Evolutionary conservation across 2,797 vertebrate genomes (phyloP).

Genomic region (Synanceia verrucosa): DNA sequence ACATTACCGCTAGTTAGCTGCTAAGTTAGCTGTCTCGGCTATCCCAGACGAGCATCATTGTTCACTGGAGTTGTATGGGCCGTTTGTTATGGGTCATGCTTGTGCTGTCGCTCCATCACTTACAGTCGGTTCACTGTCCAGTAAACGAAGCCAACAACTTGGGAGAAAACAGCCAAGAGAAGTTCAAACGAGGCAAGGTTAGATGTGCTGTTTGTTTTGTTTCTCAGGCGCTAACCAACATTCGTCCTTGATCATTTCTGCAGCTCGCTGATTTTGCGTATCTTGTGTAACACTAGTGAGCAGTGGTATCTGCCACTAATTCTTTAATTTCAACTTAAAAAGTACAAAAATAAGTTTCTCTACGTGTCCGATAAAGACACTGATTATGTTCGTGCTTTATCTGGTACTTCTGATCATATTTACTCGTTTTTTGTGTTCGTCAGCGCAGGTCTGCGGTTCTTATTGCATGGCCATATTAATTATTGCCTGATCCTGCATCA

Average conservation of each 20-base stretch:
- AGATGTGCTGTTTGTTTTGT: neutral
- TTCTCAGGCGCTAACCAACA: neutral
- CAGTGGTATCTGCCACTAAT: constrained; percentile 20
- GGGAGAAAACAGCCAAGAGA: neutral
- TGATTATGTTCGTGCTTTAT: fast-evolving
- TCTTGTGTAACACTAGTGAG: constrained; percentile 15
- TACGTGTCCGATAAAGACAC: fast-evolving
- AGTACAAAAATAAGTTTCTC: neutral
- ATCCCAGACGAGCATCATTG: constrained; percentile 81
- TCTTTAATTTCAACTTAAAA: constrained; percentile 10
- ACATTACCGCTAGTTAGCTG: constrained; percentile 65
- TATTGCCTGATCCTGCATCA: constrained; percentile 80
- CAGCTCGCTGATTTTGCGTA: constrained; percentile 18
- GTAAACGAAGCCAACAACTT: constrained; percentile 11
- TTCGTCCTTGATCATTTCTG: constrained; percentile 34
- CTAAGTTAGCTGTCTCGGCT: constrained; percentile 74
- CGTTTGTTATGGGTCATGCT: constrained; percentile 76
- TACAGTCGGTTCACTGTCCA: constrained; percentile 25
- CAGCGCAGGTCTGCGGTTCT: constrained; percentile 28
- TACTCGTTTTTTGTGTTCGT: neutral
- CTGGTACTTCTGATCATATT: neutral
- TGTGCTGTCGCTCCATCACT: constrained; percentile 59
- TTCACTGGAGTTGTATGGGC: constrained; percentile 77
- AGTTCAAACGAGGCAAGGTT: neutral
- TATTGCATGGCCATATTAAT: constrained; percentile 77